These are phyloP conservation scores for Panurus biarmicus DNA, from an alignment of 2,113 vertebrate genomes.

Conservation along the genomic window DNA sequence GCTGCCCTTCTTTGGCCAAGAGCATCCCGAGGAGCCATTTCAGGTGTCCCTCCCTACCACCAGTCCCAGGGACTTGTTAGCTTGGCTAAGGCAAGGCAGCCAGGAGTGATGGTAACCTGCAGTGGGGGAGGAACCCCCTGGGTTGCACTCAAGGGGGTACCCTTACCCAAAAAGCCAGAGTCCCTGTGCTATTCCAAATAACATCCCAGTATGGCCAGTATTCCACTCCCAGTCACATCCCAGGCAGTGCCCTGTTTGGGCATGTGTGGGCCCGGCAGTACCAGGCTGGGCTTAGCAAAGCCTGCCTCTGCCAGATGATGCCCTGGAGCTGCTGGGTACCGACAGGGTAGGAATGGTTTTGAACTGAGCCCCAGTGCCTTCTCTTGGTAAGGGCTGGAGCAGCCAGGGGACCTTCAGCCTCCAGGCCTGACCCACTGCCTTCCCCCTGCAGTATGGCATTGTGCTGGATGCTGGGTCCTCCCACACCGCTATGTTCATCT, in stretches of 20 bases:
- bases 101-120: neutral
- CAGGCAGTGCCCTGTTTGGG: neutral
- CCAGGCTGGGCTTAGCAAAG: neutral
- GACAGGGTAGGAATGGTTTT: neutral
- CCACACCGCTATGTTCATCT: slow-evolving; percentile 81
- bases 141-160: neutral
- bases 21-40: neutral
- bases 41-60: neutral
- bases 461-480: slow-evolving; percentile 85
- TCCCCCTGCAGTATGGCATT: slow-evolving; percentile 75
- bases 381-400: neutral
- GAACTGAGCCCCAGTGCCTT: neutral
- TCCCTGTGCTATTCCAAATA: neutral
- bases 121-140: rapidly evolving
- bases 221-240: neutral
- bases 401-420: neutral
- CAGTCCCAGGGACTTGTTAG: neutral
- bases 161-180: neutral
- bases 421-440: neutral
- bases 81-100: neutral
- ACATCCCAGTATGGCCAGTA: neutral
- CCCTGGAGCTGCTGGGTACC: neutral
- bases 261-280: neutral
- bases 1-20: neutral
- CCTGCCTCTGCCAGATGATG: neutral